Evolutionary conservation across 2,113 vertebrate species (phyloP).

Genomic region (Gymnogyps californianus): DNA sequence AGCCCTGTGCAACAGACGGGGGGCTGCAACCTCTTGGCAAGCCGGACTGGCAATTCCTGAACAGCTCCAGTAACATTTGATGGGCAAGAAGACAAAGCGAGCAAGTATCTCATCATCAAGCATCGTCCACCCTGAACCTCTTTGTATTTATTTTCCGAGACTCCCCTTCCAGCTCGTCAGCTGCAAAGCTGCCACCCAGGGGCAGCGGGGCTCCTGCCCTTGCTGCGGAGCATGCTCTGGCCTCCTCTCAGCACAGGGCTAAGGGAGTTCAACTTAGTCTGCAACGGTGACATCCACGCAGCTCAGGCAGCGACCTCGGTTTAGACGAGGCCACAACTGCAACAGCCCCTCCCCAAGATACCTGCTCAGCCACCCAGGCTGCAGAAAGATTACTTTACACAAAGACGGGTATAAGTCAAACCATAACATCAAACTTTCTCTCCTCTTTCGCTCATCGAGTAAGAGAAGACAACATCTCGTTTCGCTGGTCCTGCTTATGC

Average conservation of each 20-base stretch:
- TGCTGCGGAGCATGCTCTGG: not conserved
- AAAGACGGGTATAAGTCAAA: not conserved
- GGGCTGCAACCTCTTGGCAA: not conserved
- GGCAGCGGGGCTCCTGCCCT: not conserved
- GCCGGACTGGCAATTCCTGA: not conserved
- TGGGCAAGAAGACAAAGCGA: not conserved
- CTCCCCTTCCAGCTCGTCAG: not conserved
- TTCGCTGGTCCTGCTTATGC: not conserved
- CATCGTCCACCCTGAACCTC: not conserved
- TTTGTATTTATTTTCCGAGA: not conserved
- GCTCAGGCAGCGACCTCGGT: not conserved
- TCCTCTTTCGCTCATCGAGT: not conserved
- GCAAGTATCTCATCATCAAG: not conserved
- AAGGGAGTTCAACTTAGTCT: not conserved
- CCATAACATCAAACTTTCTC: not conserved
- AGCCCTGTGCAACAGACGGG: accelerated
- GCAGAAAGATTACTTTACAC: not conserved
- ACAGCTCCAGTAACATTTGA: not conserved
- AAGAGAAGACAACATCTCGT: not conserved
- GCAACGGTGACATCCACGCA: accelerated
- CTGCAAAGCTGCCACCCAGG: not conserved
- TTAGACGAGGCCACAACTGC: not conserved
- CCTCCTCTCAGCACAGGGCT: not conserved
- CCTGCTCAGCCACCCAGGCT: not conserved
- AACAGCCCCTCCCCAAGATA: not conserved